Conservation (phyloP, 2,888 invertebrate genomes). For the Lathronympha strigana region DNA sequence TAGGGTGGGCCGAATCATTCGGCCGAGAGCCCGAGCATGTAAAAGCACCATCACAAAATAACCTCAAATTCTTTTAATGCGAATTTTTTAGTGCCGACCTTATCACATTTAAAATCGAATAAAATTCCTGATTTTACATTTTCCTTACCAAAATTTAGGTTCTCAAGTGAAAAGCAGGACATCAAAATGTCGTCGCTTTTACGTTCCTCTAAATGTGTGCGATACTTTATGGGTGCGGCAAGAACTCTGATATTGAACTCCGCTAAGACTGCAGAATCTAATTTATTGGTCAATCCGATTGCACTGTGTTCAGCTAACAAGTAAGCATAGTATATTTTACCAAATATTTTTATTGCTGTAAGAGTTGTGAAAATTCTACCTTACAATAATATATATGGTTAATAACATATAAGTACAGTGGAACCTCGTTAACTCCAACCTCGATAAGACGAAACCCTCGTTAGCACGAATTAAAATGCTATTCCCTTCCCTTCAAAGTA, state of each 20-base stretch:
- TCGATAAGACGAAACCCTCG: too few relatives aligned
- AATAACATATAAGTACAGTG: too few relatives aligned
- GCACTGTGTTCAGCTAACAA: conserved; percentile 68
- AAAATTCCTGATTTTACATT: conserved; percentile 7
- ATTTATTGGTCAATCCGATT: conserved; percentile 75
- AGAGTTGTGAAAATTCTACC: too few relatives aligned
- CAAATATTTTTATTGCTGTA: neutral
- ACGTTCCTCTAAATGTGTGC: conserved; percentile 89
- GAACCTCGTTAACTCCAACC: too few relatives aligned
- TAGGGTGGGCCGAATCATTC: too few relatives aligned
- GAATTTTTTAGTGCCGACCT: conserved; percentile 12
- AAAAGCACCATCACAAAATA: conserved; percentile 71
- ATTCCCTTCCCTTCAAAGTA: too few relatives aligned
- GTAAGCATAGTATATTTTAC: conserved; percentile 56
- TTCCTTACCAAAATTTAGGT: conserved; percentile 24
- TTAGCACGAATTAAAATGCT: too few relatives aligned
- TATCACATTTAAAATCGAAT: neutral
- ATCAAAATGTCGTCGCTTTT: conserved; percentile 86
- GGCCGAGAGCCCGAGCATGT: too few relatives aligned
- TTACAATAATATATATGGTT: too few relatives aligned
- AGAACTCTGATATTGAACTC: conserved; percentile 87
- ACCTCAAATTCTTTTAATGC: conserved; percentile 58
- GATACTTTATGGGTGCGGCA: conserved; percentile 89
- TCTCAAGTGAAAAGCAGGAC: conserved; percentile 42
- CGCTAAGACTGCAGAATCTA: conserved; percentile 86